These are phyloP conservation scores for Danaus plexippus DNA, from an alignment of 1,140 invertebrate species.

Conservation along the genomic window DNA sequence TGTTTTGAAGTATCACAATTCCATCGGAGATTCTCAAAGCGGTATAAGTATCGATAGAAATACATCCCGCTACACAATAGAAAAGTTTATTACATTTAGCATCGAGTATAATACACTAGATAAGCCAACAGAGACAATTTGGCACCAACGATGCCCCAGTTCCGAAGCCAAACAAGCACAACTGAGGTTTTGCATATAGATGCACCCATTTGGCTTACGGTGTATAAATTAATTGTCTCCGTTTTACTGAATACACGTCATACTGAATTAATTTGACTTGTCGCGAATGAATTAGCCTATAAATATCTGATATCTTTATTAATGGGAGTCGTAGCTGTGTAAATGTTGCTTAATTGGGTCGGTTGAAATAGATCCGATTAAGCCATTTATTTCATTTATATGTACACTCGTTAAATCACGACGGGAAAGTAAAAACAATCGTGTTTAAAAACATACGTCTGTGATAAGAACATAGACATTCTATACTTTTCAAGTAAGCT, in stretches of 20 bases:
- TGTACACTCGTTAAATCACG: too few species aligned
- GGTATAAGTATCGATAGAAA: slow-evolving; percentile 28
- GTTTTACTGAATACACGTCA: slow-evolving; percentile 47
- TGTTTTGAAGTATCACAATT: slow-evolving; percentile 14
- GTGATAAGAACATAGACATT: too few species aligned
- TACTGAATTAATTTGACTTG: slow-evolving; percentile 20
- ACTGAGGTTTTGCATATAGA: slow-evolving; percentile 67
- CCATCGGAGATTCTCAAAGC: slow-evolving; percentile 13
- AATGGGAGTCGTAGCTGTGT: too few species aligned
- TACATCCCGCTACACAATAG: slow-evolving; percentile 48
- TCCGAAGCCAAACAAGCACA: slow-evolving; percentile 57
- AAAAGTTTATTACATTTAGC: slow-evolving; percentile 59
- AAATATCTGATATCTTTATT: too few species aligned
- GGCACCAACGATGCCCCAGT: slow-evolving; percentile 62
- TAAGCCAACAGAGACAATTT: slow-evolving; percentile 69
- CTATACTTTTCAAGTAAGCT: too few species aligned
- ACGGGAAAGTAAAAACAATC: too few species aligned
- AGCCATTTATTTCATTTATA: too few species aligned
- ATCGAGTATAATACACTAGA: slow-evolving; percentile 58
- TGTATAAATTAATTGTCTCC: slow-evolving; percentile 64
- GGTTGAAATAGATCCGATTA: too few species aligned
- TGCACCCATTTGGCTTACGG: slow-evolving; percentile 62
- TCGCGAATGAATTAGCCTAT: too few species aligned
- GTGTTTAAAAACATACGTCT: too few species aligned
- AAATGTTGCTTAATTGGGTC: too few species aligned